Evolutionary conservation across 2,888 invertebrate species (phyloP), one percentile per base, ranked within the genome.

Genomic region (Eupithecia dodoneata): DNA sequence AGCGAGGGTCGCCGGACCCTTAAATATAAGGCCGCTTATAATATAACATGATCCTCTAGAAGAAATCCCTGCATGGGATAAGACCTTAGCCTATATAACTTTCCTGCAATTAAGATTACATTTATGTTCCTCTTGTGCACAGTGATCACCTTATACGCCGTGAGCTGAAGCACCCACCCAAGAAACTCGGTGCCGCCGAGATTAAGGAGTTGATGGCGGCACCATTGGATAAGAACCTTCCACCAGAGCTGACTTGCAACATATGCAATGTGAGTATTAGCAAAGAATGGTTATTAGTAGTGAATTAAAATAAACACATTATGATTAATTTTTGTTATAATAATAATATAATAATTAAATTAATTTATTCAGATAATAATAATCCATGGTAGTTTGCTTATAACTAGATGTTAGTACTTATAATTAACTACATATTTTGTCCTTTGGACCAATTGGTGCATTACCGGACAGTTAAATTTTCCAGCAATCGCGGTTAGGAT

Each of bases 61-160:
- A 55, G 55, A 55, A 55, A 55, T 55, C 55, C 55, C 7, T 55
- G 55, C 55, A n/a, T 6, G 49, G 13, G n/a, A n/a, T 55, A 55
- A n/a, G 2, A 55, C n/a, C n/a, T 55, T 2, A 55, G n/a, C 52
- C 15, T 55, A 4, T 55, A 55, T 55, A n/a, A n/a, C 15, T 4
- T 55, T 55, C n/a, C 15, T 55, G 2, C n/a, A n/a, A n/a, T 7
- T n/a, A 9, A 4, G 15, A n/a, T 59, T 52, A 15, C 4, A 49
- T 52, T 30, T 41, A 41, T 41, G 13, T 13, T 65, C 13, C 18
- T 63, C 12, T 76, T 76, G 12, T 72, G 73, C 80, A 9, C 79
- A 94, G 94, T 73, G 82, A 89, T 0, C 88, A 89, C 76, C 87
- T 94, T 10, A 89, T 94, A 69, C 90, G 90, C 4, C 93, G 94